Conservation (phyloP, 2,113 vertebrate genomes). For the Sinocyclocheilus grahami region DNA sequence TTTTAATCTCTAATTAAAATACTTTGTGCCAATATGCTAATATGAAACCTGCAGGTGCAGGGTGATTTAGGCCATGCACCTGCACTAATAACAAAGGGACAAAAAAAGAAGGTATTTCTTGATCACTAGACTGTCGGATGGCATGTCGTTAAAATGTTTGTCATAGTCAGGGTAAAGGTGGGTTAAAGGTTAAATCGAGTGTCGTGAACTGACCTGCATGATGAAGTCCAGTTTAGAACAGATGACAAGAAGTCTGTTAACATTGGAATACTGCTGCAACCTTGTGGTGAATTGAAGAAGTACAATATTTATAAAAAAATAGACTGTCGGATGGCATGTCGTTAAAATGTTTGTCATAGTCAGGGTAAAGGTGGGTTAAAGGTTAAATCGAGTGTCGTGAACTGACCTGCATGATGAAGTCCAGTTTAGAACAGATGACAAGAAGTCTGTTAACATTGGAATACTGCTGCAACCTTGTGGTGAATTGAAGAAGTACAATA, state of each 20-base stretch:
- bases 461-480: not conserved
- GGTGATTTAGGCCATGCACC: no score
- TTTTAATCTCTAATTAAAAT: no score
- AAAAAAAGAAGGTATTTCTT: no score
- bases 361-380: no score
- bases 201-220: not conserved
- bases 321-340: not conserved
- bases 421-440: not conserved
- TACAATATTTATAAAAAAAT: not conserved
- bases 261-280: not conserved
- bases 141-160: not conserved
- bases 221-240: not conserved
- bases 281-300: slow-evolving; percentile 6
- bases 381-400: not conserved
- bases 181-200: not conserved
- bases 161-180: no score
- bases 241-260: not conserved
- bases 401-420: not conserved
- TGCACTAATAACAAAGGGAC: no score
- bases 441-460: not conserved
- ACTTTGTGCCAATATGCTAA: no score
- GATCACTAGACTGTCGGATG: no score
- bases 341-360: no score
- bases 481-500: not conserved
- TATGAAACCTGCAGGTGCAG: no score